Evolutionary conservation across 2,797 vertebrate genomes (phyloP).

Genomic region (Takifugu ocellatus): DNA sequence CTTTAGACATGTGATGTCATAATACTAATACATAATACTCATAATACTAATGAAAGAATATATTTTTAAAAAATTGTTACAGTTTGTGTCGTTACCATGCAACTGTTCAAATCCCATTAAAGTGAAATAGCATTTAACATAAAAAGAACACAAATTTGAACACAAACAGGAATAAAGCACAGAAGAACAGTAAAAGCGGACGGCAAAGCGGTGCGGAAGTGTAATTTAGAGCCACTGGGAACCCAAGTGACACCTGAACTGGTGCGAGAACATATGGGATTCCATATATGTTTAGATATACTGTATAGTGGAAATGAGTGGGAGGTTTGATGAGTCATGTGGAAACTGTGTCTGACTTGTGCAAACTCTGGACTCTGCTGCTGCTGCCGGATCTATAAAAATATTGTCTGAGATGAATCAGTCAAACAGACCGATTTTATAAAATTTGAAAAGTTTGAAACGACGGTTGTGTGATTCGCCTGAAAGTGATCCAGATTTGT

Average conservation of each 20-base stretch:
- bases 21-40: no score
- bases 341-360: constrained; percentile 32
- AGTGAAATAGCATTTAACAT: constrained; percentile 11
- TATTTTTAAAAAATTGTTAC: constrained; percentile 1
- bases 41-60: neutral
- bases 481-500: no score
- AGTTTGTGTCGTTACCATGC: constrained; percentile 17
- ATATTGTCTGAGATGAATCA: no score
- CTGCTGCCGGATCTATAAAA: constrained; percentile 34
- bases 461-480: no score
- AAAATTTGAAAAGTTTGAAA: no score
- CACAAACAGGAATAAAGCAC: constrained; percentile 27
- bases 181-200: constrained; percentile 43
- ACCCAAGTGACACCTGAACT: no score
- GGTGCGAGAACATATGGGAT: no score
- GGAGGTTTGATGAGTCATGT: constrained; percentile 50
- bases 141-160: constrained; percentile 20
- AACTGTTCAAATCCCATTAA: constrained; percentile 16
- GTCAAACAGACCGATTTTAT: no score
- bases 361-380: constrained; percentile 30
- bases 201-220: constrained; percentile 27
- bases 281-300: no score
- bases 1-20: no score
- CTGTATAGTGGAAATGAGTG: constrained; percentile 13
- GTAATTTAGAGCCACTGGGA: no score